A percentile compares a stretch with the other conserved stretches of the same genome.
Evolutionary conservation across 2,888 invertebrate species (phyloP).

Genomic region (Deilephila elpenor): DNA sequence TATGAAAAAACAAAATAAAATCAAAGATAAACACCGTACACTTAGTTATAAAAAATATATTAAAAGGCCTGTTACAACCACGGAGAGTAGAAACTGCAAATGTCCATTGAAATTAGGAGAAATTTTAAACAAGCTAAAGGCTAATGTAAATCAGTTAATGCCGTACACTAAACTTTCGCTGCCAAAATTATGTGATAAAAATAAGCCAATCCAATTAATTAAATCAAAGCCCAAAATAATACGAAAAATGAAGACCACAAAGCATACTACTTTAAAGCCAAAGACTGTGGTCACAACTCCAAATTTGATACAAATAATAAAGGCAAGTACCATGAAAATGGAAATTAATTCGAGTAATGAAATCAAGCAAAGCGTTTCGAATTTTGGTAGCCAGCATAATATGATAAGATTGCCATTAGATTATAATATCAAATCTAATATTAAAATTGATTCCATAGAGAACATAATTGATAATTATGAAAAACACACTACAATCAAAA

Average conservation of each 20-base stretch:
- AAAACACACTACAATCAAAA: conserved; percentile 16
- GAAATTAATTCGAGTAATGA: neutral
- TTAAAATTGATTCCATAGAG: neutral
- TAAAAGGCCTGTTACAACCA: neutral
- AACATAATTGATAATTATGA: neutral
- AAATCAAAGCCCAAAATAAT: neutral
- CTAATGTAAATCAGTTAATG: conserved; percentile 52
- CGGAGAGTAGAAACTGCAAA: conserved; percentile 45
- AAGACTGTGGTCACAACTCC: neutral
- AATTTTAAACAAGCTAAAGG: conserved; percentile 53
- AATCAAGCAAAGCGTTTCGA: no score
- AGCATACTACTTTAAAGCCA: neutral
- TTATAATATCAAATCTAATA: conserved; percentile 5
- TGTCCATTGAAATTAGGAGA: conserved; percentile 56
- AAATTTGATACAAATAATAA: neutral
- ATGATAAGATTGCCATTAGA: neutral
- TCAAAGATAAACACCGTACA: neutral
- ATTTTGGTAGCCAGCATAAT: neutral
- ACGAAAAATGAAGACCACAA: neutral
- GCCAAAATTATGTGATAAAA: conserved; percentile 4
- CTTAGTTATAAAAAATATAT: neutral
- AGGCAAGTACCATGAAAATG: neutral
- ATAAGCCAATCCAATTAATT: neutral
- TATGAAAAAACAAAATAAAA: neutral
- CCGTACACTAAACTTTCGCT: conserved; percentile 39